Percentiles rank a stretch among this genome's conserved stretches.
phyloP scores from a whole-genome alignment of 2,888 invertebrate species.

The Emmelina monodactyla region DNA sequence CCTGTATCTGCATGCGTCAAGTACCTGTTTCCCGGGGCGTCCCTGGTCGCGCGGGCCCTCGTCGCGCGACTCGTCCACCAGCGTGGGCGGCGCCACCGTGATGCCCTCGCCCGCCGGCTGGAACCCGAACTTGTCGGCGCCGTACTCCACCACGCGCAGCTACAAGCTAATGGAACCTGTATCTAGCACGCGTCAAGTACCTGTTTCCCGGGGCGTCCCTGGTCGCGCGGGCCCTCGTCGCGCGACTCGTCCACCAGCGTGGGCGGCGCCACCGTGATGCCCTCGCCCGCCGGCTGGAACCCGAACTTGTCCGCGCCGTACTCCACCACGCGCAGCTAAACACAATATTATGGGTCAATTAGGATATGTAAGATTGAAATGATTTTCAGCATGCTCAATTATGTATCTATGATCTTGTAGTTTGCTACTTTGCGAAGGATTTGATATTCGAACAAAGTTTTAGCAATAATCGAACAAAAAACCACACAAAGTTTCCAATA shows the following conservation, averaged over 20 bases:
- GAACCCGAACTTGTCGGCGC: slow-evolving; percentile 88
- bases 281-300: slow-evolving; percentile 86
- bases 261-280: slow-evolving; percentile 79
- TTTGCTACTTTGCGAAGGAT: too few relatives aligned
- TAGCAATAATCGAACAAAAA: too few relatives aligned
- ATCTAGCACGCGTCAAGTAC: too few relatives aligned
- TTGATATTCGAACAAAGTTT: too few relatives aligned
- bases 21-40: too few relatives aligned
- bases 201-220: slow-evolving; percentile 40
- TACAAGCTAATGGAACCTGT: too few relatives aligned
- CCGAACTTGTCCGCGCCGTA: slow-evolving; percentile 90
- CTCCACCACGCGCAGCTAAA: slow-evolving; percentile 76
- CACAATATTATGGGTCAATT: too few relatives aligned
- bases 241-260: slow-evolving; percentile 67
- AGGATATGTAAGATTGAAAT: too few relatives aligned
- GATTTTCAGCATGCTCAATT: too few relatives aligned
- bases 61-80: slow-evolving; percentile 62
- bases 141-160: slow-evolving; percentile 83
- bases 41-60: slow-evolving; percentile 30
- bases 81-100: slow-evolving; percentile 74
- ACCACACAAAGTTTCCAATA: too few relatives aligned
- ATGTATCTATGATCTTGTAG: too few relatives aligned
- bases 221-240: slow-evolving; percentile 25
- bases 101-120: slow-evolving; percentile 88
- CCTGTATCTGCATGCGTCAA: too few relatives aligned